phyloP scores from a whole-genome alignment of 1,140 invertebrate species.

The Bombus confusus region DNA sequence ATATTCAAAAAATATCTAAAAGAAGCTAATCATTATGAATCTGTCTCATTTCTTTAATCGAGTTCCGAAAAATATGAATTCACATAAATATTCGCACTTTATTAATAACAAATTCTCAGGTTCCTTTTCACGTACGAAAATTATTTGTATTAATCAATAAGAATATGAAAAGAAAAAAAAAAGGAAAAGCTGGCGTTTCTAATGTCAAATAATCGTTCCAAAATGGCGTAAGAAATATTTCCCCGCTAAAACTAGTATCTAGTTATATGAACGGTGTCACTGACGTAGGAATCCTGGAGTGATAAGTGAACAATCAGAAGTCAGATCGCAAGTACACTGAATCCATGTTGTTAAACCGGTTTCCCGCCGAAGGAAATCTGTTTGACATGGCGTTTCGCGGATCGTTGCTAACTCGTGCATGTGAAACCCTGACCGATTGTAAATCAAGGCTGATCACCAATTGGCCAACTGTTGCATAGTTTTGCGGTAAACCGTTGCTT shows the following conservation, averaged over 20 bases:
- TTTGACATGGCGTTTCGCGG: conserved; percentile 4
- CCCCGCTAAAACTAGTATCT: conserved; percentile 56
- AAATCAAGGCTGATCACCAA: conserved; percentile 21
- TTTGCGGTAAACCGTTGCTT: not conserved
- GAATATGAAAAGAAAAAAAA: not conserved
- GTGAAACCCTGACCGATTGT: conserved; percentile 9
- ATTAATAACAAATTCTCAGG: too few relatives aligned
- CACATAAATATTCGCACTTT: too few relatives aligned
- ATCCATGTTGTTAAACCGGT: conserved; percentile 30
- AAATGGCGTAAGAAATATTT: not conserved
- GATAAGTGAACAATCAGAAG: conserved; percentile 56
- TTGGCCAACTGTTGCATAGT: conserved; percentile 29
- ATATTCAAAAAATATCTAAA: not conserved
- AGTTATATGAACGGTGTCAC: conserved; percentile 50
- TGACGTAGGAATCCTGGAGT: conserved; percentile 43
- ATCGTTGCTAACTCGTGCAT: not conserved
- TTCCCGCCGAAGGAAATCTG: conserved; percentile 36
- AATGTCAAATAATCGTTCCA: not conserved
- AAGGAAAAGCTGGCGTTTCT: not conserved
- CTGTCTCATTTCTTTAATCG: not conserved
- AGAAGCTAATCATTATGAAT: not conserved
- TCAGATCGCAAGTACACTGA: conserved; percentile 17
- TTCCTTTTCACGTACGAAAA: not conserved
- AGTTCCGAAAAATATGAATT: not conserved
- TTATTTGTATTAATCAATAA: not conserved